Evolutionary conservation across 2,888 invertebrate species (phyloP), one percentile per base, ranked within the genome.

Genomic region (Apodemia zela): DNA sequence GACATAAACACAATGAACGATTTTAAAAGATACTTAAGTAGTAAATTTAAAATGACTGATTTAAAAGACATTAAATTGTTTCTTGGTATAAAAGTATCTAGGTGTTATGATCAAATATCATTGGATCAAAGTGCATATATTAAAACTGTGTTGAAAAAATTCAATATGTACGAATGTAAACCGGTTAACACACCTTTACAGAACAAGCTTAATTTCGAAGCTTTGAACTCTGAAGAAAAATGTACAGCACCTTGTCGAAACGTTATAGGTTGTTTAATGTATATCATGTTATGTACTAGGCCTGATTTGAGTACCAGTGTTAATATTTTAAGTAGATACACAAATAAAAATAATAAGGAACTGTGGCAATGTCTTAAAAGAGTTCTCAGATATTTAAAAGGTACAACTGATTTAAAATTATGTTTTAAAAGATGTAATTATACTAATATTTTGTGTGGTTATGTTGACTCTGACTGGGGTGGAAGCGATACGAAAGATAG

Each of bases 401-500:
- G 74, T 42, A 70, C 74, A 54, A 38, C 69, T 60, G 59, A 73
- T 65, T 59, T 75, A 33, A 74, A 75, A 71, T 64, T 77, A 45
- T 64, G 38, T 35, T 74, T 72, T 65, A 65, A 58, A 35, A 63
- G 63, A 63, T 65, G 63, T 69, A 62, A 71, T 33, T 71, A 67
- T 65, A 62, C 67, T 25, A 57, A 74, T 59, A 63, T 69, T 25
- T 45, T 74, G 42, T 59, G 63, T 69, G 74, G 75, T 2, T 78
- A 69, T 70, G 73, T 72, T 11, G 75, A 77, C 66, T 69, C 75
- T n/a, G 74, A 78, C 65, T 77, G 70, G 69, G 71, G 70, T 57
- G 71, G 70, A 6, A 59, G 49, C 60, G 67, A 70, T 62, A 61
- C 13, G 25, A 62, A 0, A n/a, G 70, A 72, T 61, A 67, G 70